A percentile compares a stretch with the other conserved stretches of the same genome.
Conservation (phyloP, 1,140 invertebrate genomes). For the Drosophila persimilis region DNA sequence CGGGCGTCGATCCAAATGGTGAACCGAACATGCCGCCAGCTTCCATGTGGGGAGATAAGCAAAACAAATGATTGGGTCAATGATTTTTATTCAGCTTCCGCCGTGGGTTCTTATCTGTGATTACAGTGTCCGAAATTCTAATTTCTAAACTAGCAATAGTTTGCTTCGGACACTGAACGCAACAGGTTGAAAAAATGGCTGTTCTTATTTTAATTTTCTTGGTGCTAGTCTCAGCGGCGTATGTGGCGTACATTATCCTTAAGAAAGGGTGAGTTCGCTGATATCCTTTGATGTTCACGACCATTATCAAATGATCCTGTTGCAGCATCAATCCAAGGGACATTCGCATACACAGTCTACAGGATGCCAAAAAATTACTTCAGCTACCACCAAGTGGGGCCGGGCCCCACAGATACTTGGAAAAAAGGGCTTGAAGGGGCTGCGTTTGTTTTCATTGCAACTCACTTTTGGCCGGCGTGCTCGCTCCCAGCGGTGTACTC, state of each 20-base stretch:
- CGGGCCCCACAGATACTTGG: constrained; percentile 47
- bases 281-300: background rate
- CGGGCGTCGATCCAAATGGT: constrained; percentile 66
- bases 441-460: constrained; percentile 14
- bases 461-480: constrained; percentile 82
- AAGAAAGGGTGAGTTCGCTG: constrained; percentile 50
- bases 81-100: constrained; percentile 38
- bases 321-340: constrained; percentile 59
- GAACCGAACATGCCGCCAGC: constrained; percentile 73
- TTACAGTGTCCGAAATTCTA: background rate
- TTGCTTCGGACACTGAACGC: background rate
- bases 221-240: constrained; percentile 22
- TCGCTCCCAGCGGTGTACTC: constrained; percentile 77
- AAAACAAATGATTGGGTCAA: constrained; percentile 39
- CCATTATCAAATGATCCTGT: background rate
- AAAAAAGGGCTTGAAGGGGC: constrained; percentile 48
- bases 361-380: constrained; percentile 58
- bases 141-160: constrained; percentile 27
- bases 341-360: constrained; percentile 46
- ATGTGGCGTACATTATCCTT: constrained; percentile 50
- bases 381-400: constrained; percentile 17
- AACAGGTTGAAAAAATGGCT: constrained; percentile 26
- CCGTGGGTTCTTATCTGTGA: constrained; percentile 42
- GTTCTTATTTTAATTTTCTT: constrained; percentile 26
- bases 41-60: constrained; percentile 53